phyloP scores from a whole-genome alignment of 2,797 vertebrate genomes.

The Choloepus didactylus region DNA sequence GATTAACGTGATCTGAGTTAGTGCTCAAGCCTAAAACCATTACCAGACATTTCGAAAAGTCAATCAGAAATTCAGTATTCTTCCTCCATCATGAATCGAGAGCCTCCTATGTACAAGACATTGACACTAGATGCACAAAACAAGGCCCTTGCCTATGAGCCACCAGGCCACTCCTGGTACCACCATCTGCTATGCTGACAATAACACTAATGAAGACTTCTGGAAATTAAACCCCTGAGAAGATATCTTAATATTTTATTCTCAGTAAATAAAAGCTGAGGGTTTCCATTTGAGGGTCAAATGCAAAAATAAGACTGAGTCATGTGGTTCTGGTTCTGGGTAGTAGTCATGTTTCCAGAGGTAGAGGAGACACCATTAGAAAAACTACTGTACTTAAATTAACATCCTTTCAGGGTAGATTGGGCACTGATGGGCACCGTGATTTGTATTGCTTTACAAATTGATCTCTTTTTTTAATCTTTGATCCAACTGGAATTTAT shows the following conservation, averaged over 20 bases:
- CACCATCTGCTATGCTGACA: neutral
- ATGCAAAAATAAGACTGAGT: neutral
- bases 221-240: neutral
- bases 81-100: neutral
- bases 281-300: neutral
- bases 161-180: neutral
- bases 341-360: neutral
- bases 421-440: neutral
- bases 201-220: neutral
- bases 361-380: neutral
- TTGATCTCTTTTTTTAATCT: conserved; percentile 12
- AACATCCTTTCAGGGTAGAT: neutral
- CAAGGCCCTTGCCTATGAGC: neutral
- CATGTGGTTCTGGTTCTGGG: neutral
- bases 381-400: neutral
- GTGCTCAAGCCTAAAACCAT: conserved; percentile 32
- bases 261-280: conserved; percentile 8
- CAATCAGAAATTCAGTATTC: neutral
- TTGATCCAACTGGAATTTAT: conserved; percentile 33
- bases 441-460: neutral
- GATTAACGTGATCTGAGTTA: conserved; percentile 30
- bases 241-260: neutral
- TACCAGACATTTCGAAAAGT: conserved; percentile 53
- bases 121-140: neutral
- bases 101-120: neutral